Evolutionary conservation across 2,888 invertebrate genomes (phyloP).

Genomic region (Athalia circularis): DNA sequence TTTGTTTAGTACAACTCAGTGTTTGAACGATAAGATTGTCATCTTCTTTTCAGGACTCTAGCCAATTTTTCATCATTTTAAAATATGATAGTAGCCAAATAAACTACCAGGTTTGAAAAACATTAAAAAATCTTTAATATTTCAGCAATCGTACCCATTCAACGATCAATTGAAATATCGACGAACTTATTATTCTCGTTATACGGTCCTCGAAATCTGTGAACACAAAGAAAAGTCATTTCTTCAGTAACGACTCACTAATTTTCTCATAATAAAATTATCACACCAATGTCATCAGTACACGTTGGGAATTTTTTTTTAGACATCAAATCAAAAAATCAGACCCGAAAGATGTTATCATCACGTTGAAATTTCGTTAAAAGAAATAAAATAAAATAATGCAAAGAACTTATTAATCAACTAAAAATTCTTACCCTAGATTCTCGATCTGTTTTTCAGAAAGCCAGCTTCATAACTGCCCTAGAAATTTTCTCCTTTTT

Average conservation of each 20-base stretch:
- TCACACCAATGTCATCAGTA: conserved; percentile 47
- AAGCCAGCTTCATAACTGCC: no score
- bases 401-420: background rate
- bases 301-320: conserved; percentile 55
- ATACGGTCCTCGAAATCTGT: no score
- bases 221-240: no score
- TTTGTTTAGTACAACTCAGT: conserved; percentile 7
- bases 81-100: no score
- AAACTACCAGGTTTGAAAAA: no score
- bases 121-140: no score
- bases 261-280: background rate
- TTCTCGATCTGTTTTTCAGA: no score
- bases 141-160: no score
- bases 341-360: conserved; percentile 65
- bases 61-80: conserved; percentile 68
- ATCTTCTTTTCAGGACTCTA: conserved; percentile 72
- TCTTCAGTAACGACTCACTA: no score
- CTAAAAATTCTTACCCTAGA: background rate
- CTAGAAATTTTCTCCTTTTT: background rate
- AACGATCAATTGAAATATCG: no score
- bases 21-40: conserved; percentile 62
- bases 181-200: no score
- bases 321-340: conserved; percentile 59
- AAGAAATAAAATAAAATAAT: conserved; percentile 4
- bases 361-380: conserved; percentile 50